Base-by-base conservation (phyloP, 2,113 vertebrate genomes). In the Mus pahari region DNA sequence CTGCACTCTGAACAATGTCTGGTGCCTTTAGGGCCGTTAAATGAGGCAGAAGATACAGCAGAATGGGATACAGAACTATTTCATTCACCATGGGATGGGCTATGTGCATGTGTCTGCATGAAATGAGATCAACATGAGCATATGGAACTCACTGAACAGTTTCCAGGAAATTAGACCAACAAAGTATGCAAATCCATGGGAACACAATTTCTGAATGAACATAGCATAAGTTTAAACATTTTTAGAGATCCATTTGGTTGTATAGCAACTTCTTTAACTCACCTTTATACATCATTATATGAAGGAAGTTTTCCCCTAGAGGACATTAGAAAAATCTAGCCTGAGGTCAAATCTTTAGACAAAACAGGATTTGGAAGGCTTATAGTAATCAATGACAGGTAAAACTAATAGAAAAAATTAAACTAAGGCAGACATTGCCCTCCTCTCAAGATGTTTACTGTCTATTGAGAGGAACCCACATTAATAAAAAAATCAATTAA, bases 151-250 rank as follows among this genome's bases (percentile, higher is more conserved):
- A 71, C 0, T 58, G 62, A 24, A 60, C 45, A 91, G 68, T 82
- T 2, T 3, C 6, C 0, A 60, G 20, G 45, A 93, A 91, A 89
- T 50, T 11, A 95, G 78, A 50, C 6, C 62, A 78, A 45, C 1
- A 8, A 53, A 53, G 45, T 42, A 79, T 64, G 58, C n/a, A 71
- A 42, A 73, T 91, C 17, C 39, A 33, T 48, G 39, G 68, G n/a
- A 84, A 79, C 7, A 64, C 24, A 60, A 12, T 31, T 66, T 62
- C 39, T 92, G 14, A 87, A 19, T 45, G 87, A 91, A 5, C 31
- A n/a, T 48, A 88, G 62, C 68, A 89, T 92, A 70, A 31, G 22
- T 81, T 82, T 33, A 53, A 78, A 70, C 89, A 86, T 68, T 86
- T 53, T 70, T 5, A 75, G 90, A 86, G 22, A 81, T 82, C n/a